Evolutionary conservation across 2,797 vertebrate genomes (phyloP).

Genomic region (Discoglossus pictus): DNA sequence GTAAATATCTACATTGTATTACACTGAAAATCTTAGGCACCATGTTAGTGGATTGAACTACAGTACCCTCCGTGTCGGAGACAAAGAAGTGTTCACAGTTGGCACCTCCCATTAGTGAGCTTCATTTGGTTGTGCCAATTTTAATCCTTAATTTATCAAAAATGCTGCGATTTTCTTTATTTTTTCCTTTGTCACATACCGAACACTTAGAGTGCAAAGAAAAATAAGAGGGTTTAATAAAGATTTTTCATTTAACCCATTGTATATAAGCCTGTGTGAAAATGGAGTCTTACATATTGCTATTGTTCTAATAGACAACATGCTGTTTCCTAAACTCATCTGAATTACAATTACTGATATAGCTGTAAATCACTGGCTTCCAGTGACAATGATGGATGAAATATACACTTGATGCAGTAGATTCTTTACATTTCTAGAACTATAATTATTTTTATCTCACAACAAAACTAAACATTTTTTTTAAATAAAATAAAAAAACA

Average conservation of each 20-base stretch:
- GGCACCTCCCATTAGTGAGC: constrained; percentile 36
- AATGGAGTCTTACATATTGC: constrained; percentile 16
- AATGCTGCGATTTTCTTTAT: too few relatives aligned
- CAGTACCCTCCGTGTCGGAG: constrained; percentile 34
- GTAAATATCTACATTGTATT: constrained; percentile 45
- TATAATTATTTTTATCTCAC: too few relatives aligned
- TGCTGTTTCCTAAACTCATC: neutral
- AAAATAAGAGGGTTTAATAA: neutral
- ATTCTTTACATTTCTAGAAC: too few relatives aligned
- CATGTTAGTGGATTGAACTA: constrained; percentile 29
- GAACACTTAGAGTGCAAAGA: neutral
- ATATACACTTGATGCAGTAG: too few relatives aligned
- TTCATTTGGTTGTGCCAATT: constrained; percentile 16
- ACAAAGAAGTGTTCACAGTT: constrained; percentile 27
- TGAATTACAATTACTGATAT: neutral
- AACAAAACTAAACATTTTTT: too few relatives aligned
- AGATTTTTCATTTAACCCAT: neutral
- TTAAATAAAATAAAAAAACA: too few relatives aligned
- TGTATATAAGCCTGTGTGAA: constrained; percentile 1
- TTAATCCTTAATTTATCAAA: constrained; percentile 33
- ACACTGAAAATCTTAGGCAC: constrained; percentile 19
- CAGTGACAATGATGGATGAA: too few relatives aligned
- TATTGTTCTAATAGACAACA: constrained; percentile 7
- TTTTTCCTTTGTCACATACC: too few relatives aligned
- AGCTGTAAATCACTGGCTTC: too few relatives aligned